phyloP scores from a whole-genome alignment of 1,140 invertebrate species.

The Drosophila rhopaloa region DNA sequence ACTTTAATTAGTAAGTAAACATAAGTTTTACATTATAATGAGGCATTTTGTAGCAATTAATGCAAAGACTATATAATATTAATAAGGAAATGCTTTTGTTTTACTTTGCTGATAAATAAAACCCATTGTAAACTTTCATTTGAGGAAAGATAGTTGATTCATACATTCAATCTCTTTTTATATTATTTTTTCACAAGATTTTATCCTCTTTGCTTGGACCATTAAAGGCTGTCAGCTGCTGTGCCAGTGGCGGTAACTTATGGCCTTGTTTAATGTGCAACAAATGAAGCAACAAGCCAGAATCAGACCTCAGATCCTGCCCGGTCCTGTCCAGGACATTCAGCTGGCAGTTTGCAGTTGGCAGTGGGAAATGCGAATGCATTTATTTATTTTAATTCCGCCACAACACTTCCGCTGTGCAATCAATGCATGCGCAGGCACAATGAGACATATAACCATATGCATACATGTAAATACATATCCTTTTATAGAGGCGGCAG shows the following conservation, averaged over 20 bases:
- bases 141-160: too few species aligned
- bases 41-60: not conserved
- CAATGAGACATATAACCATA: constrained; percentile 67
- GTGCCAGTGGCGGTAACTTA: constrained; percentile 51
- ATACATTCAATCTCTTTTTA: not conserved
- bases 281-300: constrained; percentile 74
- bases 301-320: not conserved
- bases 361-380: constrained; percentile 71
- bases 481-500: constrained; percentile 17
- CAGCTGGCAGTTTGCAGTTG: constrained; percentile 20
- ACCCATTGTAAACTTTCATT: too few species aligned
- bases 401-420: constrained; percentile 80
- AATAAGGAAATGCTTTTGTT: too few species aligned
- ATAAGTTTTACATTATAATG: not conserved
- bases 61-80: not conserved
- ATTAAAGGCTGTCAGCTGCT: constrained; percentile 48
- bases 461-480: constrained; percentile 32
- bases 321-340: constrained; percentile 8
- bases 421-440: constrained; percentile 78
- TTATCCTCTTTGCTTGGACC: constrained; percentile 15
- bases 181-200: constrained; percentile 23
- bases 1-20: constrained; percentile 1
- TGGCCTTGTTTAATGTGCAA: constrained; percentile 67
- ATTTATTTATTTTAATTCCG: constrained; percentile 84
- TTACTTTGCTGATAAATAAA: too few species aligned